These are phyloP conservation scores for Pagetopsis macropterus DNA, from an alignment of 2,797 vertebrate genomes.

Conservation along the genomic window DNA sequence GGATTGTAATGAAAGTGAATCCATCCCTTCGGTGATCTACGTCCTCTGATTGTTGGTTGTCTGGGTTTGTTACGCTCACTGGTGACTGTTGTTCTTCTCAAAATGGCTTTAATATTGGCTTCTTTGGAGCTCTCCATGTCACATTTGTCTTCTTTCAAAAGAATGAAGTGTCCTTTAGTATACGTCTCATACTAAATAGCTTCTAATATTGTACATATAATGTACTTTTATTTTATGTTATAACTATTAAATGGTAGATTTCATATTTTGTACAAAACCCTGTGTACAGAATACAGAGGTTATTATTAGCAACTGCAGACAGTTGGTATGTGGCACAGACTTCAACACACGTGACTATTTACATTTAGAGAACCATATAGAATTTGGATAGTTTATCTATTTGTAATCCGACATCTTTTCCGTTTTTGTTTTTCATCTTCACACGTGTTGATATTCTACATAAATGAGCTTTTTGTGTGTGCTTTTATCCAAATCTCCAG, in stretches of 20 bases:
- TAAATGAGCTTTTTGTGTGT: conserved; percentile 90
- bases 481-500: conserved; percentile 92
- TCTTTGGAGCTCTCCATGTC: conserved; percentile 78
- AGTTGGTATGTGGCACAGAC: conserved; percentile 91
- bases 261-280: conserved; percentile 97
- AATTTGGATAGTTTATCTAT: conserved; percentile 82
- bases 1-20: conserved; percentile 20
- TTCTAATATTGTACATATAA: conserved; percentile 97
- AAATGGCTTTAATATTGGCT: conserved; percentile 84
- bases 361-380: conserved; percentile 83
- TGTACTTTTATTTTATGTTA: conserved; percentile 96
- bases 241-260: conserved; percentile 89
- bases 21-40: conserved; percentile 27
- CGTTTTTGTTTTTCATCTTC: conserved; percentile 83
- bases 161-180: conserved; percentile 93
- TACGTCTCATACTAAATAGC: conserved; percentile 88
- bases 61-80: conserved; percentile 16
- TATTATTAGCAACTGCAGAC: conserved; percentile 91
- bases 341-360: conserved; percentile 87
- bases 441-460: conserved; percentile 85
- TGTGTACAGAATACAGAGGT: conserved; percentile 93
- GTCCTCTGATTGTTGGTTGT: conserved; percentile 19
- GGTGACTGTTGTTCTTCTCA: conserved; percentile 84
- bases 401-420: conserved; percentile 87
- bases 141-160: conserved; percentile 76